Evolutionary conservation across 1,140 invertebrate genomes (phyloP), one percentile per base, ranked within the genome.

Genomic region (Popillia japonica): DNA sequence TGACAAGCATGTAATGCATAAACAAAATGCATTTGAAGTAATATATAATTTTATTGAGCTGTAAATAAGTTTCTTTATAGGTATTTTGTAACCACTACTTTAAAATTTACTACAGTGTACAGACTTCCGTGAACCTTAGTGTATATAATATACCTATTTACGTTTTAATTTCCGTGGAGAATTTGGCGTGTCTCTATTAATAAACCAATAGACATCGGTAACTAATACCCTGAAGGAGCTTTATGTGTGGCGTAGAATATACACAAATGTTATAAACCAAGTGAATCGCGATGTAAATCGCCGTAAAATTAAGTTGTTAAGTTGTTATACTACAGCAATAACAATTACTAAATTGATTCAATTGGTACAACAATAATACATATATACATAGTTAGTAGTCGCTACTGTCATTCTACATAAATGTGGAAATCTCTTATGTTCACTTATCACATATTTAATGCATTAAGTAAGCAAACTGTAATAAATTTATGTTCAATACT

Each of bases 331-430:
- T 68, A 27, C 61, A 10, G 61, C 61, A 68, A 34, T 68, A 68
- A 68, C 61, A 68, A 68, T 68, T 68, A 68, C 17, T 68, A 68
- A 68, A 68, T 68, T 68, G 61, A 68, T 68, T 68, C 27, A 68
- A 68, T 68, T 68, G 61, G 61, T 68, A 68, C 6, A 34, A 23
- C 61, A 22, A 68, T 68, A 68, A 27, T 68, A 27, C 61, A 34
- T 68, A 34, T 20, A 64, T 27, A 64, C 22, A 27, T 27, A n/a
- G n/a, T 68, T 22, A 68, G 8, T 20, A 68, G 22, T 6, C 9
- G 11, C 22, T 6, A 3, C 61, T 3, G 0, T 68, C 20, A 22
- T 68, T 10, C 22, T 6, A 10, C 27, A 22, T 9, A 68, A 14
- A 8, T 68, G 22, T 27, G 22, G 61, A 68, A 27, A 68, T 68